Conservation (phyloP, 2,797 vertebrate species). For the Enteromius viviparus region DNA sequence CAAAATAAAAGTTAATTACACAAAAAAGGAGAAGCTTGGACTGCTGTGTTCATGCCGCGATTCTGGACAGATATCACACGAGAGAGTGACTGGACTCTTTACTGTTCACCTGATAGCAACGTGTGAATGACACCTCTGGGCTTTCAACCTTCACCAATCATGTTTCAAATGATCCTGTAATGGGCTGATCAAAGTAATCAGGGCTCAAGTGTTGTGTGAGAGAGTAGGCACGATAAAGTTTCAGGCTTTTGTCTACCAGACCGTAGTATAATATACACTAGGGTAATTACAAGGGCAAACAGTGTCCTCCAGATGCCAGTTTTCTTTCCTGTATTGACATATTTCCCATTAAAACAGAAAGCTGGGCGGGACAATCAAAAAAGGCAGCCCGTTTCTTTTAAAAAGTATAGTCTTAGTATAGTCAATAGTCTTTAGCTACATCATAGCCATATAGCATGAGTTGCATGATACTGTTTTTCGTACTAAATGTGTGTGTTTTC, state of each 20-base stretch:
- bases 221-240: constrained; percentile 39
- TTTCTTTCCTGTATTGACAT: neutral
- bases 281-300: constrained; percentile 49
- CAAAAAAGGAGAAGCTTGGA: neutral
- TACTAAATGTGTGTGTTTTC: neutral
- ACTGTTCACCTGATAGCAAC: constrained; percentile 51
- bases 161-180: constrained; percentile 53
- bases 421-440: neutral
- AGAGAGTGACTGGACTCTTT: constrained; percentile 38
- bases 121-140: constrained; percentile 50
- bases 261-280: constrained; percentile 35
- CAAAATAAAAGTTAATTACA: neutral
- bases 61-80: constrained; percentile 44
- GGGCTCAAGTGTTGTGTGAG: constrained; percentile 31
- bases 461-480: neutral
- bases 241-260: constrained; percentile 30
- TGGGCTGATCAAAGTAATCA: constrained; percentile 41
- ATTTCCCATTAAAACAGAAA: constrained; percentile 9
- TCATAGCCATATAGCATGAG: neutral
- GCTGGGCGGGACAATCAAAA: neutral
- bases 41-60: neutral
- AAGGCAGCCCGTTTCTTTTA: neutral
- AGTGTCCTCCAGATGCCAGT: neutral
- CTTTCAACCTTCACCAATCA: constrained; percentile 48
- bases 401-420: neutral